These are phyloP conservation scores for Rhopalosiphum maidis DNA, from an alignment of 1,140 invertebrate species.

Conservation along the genomic window DNA sequence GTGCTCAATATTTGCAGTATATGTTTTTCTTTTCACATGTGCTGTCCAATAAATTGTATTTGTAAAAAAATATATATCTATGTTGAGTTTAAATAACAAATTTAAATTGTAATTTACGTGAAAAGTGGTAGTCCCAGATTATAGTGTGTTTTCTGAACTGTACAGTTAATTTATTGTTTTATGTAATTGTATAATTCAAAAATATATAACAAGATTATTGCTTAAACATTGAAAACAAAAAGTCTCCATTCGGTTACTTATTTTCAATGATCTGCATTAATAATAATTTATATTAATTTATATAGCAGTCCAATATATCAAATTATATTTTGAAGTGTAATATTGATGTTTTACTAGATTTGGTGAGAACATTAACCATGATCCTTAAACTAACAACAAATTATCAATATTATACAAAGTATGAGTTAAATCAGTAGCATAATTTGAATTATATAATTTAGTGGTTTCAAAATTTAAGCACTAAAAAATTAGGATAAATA, in stretches of 20 bases:
- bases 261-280: too few species aligned
- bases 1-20: slow-evolving; percentile 37
- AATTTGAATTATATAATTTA: too few species aligned
- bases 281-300: neutral
- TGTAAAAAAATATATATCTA: neutral
- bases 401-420: too few species aligned
- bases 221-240: neutral
- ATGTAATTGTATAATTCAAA: neutral
- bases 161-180: neutral
- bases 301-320: neutral
- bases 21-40: neutral
- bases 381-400: neutral
- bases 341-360: neutral
- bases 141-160: neutral
- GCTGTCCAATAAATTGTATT: neutral
- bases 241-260: neutral
- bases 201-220: neutral
- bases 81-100: neutral
- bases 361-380: neutral
- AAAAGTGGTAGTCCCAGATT: neutral
- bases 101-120: neutral
- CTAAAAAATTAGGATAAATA: too few species aligned
- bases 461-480: too few species aligned
- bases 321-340: neutral
- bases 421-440: too few species aligned